These are phyloP conservation scores for Hestina assimilis DNA, from an alignment of 1,140 invertebrate genomes.

Conservation along the genomic window DNA sequence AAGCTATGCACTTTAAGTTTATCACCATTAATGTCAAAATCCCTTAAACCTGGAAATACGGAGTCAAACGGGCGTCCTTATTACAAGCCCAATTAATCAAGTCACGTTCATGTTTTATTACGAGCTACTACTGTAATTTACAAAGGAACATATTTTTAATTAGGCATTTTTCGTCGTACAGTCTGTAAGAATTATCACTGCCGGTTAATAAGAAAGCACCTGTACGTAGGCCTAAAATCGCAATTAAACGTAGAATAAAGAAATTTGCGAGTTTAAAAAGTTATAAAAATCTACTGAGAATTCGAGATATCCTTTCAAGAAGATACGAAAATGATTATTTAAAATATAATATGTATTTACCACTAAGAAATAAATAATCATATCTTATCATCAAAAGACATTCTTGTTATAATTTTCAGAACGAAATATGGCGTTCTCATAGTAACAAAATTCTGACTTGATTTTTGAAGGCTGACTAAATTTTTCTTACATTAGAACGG, in stretches of 20 bases:
- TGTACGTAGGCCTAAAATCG: neutral
- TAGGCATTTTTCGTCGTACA: constrained; percentile 14
- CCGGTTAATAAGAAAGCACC: neutral
- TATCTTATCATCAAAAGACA: neutral
- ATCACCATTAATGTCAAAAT: neutral
- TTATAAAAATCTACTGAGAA: too few relatives aligned
- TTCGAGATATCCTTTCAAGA: too few relatives aligned
- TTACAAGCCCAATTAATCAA: constrained; percentile 13
- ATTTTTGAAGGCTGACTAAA: neutral
- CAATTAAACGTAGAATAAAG: neutral
- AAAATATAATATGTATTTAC: too few relatives aligned
- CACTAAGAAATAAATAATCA: too few relatives aligned
- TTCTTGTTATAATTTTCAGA: constrained; percentile 2
- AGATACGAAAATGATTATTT: too few relatives aligned
- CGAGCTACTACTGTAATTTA: constrained; percentile 17
- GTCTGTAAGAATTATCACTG: neutral
- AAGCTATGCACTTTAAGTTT: neutral
- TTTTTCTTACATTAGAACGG: neutral
- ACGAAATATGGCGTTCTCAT: neutral
- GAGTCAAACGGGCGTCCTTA: neutral
- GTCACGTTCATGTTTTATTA: constrained; percentile 21
- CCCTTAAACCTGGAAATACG: neutral
- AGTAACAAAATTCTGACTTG: neutral
- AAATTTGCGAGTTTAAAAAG: neutral
- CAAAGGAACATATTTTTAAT: constrained; percentile 20